These are phyloP conservation scores for Micrasema minimum DNA, from an alignment of 1,140 invertebrate genomes.

Conservation along the genomic window DNA sequence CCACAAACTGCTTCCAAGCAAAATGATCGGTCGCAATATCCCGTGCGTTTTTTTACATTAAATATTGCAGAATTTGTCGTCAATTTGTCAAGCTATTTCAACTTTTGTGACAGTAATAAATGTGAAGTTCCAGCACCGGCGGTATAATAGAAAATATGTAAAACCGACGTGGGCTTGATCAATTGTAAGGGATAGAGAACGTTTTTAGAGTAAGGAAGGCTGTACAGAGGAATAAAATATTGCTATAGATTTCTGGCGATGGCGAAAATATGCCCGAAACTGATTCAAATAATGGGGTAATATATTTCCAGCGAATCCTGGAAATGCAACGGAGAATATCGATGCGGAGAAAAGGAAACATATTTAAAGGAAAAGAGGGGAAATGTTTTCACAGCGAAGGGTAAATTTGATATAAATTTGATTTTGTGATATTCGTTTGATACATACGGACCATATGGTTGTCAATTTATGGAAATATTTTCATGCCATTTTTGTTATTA, in stretches of 20 bases:
- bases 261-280: constrained; percentile 45
- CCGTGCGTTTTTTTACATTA: too few species aligned
- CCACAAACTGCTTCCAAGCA: too few species aligned
- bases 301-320: constrained; percentile 38
- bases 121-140: background rate
- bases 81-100: too few species aligned
- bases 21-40: too few species aligned
- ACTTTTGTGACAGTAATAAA: constrained; percentile 11
- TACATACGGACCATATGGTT: too few species aligned
- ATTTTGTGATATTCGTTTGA: too few species aligned
- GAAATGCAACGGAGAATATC: background rate
- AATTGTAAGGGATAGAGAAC: background rate
- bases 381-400: too few species aligned
- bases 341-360: background rate
- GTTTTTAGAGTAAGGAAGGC: constrained; percentile 22
- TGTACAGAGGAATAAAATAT: constrained; percentile 36
- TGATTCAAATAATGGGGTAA: constrained; percentile 48
- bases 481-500: too few species aligned
- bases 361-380: too few species aligned
- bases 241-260: constrained; percentile 42
- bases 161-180: constrained; percentile 6
- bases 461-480: too few species aligned
- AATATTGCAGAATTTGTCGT: too few species aligned
- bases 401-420: too few species aligned
- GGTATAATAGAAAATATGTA: constrained; percentile 14